phyloP scores from a whole-genome alignment of 2,888 invertebrate genomes.

The Dryomyza anilis region DNA sequence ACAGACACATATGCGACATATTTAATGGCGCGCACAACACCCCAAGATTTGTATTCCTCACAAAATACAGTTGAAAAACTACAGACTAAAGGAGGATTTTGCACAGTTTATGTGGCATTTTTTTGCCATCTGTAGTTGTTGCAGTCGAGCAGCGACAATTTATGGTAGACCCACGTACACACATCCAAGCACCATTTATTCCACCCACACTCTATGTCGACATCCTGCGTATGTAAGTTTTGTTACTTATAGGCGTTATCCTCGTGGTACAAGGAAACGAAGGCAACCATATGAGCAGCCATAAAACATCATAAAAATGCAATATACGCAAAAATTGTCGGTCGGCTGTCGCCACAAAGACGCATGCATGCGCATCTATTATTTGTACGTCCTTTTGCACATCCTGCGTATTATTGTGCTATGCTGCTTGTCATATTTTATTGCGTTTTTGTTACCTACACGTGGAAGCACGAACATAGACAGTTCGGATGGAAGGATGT shows the following conservation, averaged over 20 bases:
- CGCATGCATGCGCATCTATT: neutral
- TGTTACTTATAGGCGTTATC: constrained; percentile 20
- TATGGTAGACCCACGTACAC: constrained; percentile 2
- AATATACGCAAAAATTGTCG: constrained; percentile 22
- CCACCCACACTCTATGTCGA: neutral
- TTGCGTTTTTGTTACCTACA: constrained; percentile 6
- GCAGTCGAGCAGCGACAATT: constrained; percentile 1
- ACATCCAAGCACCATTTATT: neutral
- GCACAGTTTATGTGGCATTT: too few relatives aligned
- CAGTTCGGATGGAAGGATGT: constrained; percentile 16
- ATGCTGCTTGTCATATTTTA: constrained; percentile 8
- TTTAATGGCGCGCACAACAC: constrained; percentile 37
- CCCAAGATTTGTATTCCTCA: too few relatives aligned
- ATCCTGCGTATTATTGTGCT: neutral
- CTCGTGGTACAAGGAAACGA: neutral
- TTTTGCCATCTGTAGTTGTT: neutral
- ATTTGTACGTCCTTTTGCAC: neutral
- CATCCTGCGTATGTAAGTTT: too few relatives aligned
- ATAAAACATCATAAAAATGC: constrained; percentile 28
- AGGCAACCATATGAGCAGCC: constrained; percentile 18
- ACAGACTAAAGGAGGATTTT: neutral
- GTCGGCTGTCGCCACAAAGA: neutral
- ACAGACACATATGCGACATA: constrained; percentile 33
- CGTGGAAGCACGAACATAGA: neutral
- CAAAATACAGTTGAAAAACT: too few relatives aligned